phyloP scores from a whole-genome alignment of 2,113 vertebrate genomes.

The Pteruthius melanotis region DNA sequence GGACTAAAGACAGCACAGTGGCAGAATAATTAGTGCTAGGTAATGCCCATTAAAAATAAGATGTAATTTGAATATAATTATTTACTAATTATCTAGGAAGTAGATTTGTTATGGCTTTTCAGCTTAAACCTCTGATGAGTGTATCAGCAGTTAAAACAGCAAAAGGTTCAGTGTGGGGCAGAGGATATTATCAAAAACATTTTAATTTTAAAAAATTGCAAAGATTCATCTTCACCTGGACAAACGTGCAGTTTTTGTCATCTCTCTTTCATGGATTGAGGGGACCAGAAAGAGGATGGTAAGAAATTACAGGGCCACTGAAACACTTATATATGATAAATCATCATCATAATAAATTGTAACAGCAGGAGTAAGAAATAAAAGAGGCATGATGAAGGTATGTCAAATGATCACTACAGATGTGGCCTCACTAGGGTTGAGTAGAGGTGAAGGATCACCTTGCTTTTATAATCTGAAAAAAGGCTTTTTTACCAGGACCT shows the following conservation, averaged over 20 bases:
- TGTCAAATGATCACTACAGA: neutral
- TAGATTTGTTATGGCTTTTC: neutral
- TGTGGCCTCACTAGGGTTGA: fast-evolving
- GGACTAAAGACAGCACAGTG: neutral
- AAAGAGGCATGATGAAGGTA: neutral
- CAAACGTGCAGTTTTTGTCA: neutral
- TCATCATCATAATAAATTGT: neutral
- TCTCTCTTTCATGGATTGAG: neutral
- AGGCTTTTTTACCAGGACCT: neutral
- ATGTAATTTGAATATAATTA: neutral
- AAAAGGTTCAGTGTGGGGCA: neutral
- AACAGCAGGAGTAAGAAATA: neutral
- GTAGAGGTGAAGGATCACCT: neutral
- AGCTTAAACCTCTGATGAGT: neutral
- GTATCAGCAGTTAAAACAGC: neutral
- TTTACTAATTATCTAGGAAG: neutral
- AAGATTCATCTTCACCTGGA: neutral
- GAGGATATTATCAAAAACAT: neutral
- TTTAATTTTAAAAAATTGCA: neutral
- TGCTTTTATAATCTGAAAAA: neutral
- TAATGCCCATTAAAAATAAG: neutral
- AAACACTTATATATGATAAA: neutral
- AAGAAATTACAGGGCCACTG: neutral
- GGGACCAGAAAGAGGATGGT: neutral
- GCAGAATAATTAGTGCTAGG: neutral